Evolutionary conservation across 1,140 invertebrate genomes (phyloP).

Genomic region (Macrotrachela quadricornifera): DNA sequence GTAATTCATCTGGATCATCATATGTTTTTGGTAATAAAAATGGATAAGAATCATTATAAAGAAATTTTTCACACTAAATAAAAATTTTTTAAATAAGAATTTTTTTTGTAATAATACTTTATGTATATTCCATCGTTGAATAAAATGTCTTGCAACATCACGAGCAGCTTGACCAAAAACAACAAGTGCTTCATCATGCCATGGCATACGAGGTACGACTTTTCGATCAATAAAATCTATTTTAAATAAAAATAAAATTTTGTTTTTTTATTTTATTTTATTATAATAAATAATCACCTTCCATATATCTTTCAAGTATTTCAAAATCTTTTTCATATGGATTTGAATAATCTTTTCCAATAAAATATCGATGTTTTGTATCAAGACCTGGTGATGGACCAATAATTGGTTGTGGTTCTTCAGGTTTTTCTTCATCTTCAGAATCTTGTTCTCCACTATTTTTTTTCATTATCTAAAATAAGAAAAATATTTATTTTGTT

Average conservation of each 20-base stretch:
- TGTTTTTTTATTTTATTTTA: no score
- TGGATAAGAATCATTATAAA: constrained; percentile 1
- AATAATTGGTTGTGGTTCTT: no score
- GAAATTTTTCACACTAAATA: no score
- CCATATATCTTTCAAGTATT: constrained; percentile 55
- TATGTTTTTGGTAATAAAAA: constrained; percentile 55
- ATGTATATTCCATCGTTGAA: constrained; percentile 81
- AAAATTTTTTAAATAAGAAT: constrained; percentile 14
- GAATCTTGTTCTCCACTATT: no score
- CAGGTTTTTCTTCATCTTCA: no score
- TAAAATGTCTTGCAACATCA: constrained; percentile 83
- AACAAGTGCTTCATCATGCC: constrained; percentile 74
- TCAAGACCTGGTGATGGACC: no score
- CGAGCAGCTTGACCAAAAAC: constrained; percentile 60
- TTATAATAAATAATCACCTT: constrained; percentile 52
- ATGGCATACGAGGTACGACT: constrained; percentile 78
- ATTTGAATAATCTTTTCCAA: constrained; percentile 91
- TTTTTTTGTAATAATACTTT: no score
- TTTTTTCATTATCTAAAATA: no score
- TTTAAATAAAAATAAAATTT: no score
- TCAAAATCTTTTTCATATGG: constrained; percentile 91
- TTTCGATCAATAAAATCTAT: constrained; percentile 38
- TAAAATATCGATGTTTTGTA: constrained; percentile 68
- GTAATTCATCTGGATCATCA: no score
- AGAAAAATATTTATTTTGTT: no score